Conservation (phyloP, 2,797 vertebrate species). For the Podargus strigoides region DNA sequence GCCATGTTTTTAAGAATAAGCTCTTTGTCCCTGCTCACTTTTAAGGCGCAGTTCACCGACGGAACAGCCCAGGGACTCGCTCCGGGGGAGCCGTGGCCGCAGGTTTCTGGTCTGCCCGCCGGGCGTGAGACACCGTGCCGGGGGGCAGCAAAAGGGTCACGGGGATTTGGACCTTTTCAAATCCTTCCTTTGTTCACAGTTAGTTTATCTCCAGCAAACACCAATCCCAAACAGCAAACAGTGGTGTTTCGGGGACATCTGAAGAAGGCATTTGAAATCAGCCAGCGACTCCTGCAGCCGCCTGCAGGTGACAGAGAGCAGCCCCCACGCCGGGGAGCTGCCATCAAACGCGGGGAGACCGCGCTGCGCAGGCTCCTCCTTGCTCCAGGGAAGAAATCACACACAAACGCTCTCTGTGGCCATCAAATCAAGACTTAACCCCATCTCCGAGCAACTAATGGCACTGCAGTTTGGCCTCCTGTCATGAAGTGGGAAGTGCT, state of each 20-base stretch:
- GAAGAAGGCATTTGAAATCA: background rate
- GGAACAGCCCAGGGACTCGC: background rate
- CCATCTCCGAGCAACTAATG: background rate
- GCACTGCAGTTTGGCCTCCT: background rate
- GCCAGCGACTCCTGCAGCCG: background rate
- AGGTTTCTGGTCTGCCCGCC: background rate
- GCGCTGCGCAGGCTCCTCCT: background rate
- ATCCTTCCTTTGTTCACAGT: slow-evolving; percentile 7
- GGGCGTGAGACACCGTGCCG: background rate
- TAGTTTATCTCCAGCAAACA: background rate
- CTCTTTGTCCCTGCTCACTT: background rate
- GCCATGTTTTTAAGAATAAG: background rate
- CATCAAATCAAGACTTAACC: slow-evolving; percentile 6
- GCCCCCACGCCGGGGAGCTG: background rate
- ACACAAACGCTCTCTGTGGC: background rate
- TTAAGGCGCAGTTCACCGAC: background rate
- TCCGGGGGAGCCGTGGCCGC: background rate
- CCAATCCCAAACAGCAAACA: background rate
- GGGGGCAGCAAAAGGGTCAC: background rate
- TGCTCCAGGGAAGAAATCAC: background rate
- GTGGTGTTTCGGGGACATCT: background rate
- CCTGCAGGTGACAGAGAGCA: background rate
- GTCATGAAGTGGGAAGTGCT: background rate
- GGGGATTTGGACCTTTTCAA: background rate
- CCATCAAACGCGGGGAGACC: no score